Conservation (phyloP, 2,113 vertebrate species). For the Gavialis gangeticus region DNA sequence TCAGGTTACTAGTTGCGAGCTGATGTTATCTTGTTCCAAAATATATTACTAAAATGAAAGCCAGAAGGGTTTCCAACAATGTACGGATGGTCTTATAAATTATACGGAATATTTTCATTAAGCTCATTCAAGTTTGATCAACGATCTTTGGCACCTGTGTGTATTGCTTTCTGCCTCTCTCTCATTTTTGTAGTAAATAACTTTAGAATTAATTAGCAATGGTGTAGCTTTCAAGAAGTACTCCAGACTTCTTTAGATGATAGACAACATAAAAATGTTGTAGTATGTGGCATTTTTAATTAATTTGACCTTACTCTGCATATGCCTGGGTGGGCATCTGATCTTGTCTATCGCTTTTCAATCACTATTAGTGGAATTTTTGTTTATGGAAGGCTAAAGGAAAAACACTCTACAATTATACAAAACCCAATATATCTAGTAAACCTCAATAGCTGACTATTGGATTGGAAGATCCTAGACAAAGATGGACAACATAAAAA, state of each 20-base stretch:
- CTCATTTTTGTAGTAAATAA: background rate
- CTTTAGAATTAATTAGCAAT: background rate
- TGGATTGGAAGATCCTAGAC: background rate
- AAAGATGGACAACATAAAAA: background rate
- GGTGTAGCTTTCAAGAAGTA: background rate
- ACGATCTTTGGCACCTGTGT: background rate
- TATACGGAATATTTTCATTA: background rate
- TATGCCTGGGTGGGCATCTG: background rate
- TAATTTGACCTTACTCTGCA: background rate
- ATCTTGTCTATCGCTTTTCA: background rate
- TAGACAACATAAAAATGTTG: background rate
- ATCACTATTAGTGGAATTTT: background rate
- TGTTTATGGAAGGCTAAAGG: background rate
- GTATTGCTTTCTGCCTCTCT: background rate
- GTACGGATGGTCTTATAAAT: background rate
- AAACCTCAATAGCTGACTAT: background rate
- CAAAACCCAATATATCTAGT: background rate
- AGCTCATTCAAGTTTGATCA: background rate
- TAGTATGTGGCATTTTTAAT: background rate
- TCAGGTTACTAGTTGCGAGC: background rate
- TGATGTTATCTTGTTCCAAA: background rate
- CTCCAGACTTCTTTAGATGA: background rate
- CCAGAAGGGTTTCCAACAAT: background rate
- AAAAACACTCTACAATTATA: background rate
- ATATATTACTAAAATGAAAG: background rate